These are phyloP conservation scores for Brachionichthys hirsutus DNA, from an alignment of 2,113 vertebrate genomes.

Conservation along the genomic window DNA sequence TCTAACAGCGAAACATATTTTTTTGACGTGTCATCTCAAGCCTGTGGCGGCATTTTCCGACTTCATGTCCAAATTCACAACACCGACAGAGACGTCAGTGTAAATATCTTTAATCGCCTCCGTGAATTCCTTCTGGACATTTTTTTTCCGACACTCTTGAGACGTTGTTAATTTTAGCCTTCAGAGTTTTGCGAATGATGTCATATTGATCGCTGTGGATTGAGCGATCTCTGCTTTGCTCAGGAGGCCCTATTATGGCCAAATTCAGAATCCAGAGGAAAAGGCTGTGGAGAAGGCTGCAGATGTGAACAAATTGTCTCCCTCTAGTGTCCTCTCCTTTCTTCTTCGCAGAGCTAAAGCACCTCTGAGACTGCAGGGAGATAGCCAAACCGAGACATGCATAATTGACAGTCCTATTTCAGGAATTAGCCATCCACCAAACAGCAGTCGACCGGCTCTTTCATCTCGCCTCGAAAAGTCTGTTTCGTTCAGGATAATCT, in stretches of 20 bases:
- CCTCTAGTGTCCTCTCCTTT: constrained; percentile 70
- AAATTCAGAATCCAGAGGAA: constrained; percentile 24
- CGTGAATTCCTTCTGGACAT: constrained; percentile 17
- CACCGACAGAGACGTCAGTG: constrained; percentile 20
- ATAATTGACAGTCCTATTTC: constrained; percentile 75
- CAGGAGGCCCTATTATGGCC: constrained; percentile 47
- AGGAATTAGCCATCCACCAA: constrained; percentile 70
- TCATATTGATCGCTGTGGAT: constrained; percentile 48
- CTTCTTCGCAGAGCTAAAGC: constrained; percentile 32
- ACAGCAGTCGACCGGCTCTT: constrained; percentile 54
- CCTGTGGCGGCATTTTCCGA: background rate
- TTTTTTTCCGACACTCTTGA: constrained; percentile 20
- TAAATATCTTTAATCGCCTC: constrained; percentile 5
- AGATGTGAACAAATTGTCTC: constrained; percentile 74
- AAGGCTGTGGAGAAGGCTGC: constrained; percentile 36
- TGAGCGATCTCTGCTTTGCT: constrained; percentile 41
- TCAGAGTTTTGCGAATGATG: constrained; percentile 47
- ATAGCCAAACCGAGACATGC: constrained; percentile 63
- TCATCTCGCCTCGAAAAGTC: constrained; percentile 44
- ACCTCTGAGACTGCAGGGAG: constrained; percentile 47
- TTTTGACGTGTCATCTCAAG: constrained; percentile 13
- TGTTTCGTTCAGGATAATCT: constrained; percentile 18
- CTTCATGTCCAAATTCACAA: constrained; percentile 3
- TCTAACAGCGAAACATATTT: background rate
- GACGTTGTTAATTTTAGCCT: constrained; percentile 32